Evolutionary conservation across 2,113 vertebrate species (phyloP), one percentile per base, ranked within the genome.

Genomic region (Syngnathus floridae): DNA sequence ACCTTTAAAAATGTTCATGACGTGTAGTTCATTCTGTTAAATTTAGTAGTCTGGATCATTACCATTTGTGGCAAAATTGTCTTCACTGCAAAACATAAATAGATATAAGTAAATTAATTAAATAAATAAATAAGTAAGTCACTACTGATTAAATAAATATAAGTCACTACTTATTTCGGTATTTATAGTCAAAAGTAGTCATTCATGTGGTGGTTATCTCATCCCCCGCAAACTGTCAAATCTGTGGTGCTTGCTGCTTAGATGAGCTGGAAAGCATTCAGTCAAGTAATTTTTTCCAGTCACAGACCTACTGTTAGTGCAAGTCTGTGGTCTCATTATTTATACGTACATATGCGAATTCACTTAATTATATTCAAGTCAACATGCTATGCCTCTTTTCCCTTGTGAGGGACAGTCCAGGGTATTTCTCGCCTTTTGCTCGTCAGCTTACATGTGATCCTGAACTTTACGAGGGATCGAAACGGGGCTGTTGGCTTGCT

Each of bases 211-310:
- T 35, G 54, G 14, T 5, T 35, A 56, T 17, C 26, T 35, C 26
- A 35, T 35, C 31, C 26, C 26, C 54, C 13, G 26, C 54, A 35
- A 35, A 7, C 54, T 35, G 26, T 56, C 26, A 16, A 38, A 21
- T 16, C 21, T 62, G 35, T 60, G 59, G 38, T 63, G 14, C 1
- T 51, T 49, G 46, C 6, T 21, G 10, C 45, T 48, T 19, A 48
- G 5, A 7, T n/a, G 38, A 17, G 55, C 38, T 51, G 37, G 64
- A 21, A 56, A 43, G 31, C 71, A 59, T 59, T 77, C 59, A 66
- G 59, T 66, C 64, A 65, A n/a, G 35, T 14, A 10, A 57, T 48
- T 60, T 43, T n/a, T 37, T 19, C 43, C 13, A 26, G 5, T 64
- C 31, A 13, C 45, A 43, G 35, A 14, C 4, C 22, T 37, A 35